These are phyloP conservation scores for Erethizon dorsatum DNA, from an alignment of 2,797 vertebrate species.

Conservation along the genomic window DNA sequence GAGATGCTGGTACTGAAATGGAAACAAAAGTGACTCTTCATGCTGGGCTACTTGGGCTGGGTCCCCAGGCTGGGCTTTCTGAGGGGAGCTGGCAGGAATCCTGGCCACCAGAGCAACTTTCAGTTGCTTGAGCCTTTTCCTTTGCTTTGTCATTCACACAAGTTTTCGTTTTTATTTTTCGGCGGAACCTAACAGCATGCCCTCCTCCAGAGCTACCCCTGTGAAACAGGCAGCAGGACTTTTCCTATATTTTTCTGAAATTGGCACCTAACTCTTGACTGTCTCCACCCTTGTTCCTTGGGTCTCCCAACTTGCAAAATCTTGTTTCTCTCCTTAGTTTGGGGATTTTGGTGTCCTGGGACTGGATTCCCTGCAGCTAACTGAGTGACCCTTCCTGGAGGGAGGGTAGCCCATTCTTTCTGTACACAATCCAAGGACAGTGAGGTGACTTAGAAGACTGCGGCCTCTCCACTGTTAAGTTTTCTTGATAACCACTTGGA, in stretches of 20 bases:
- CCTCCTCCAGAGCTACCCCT: background rate
- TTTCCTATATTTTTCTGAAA: background rate
- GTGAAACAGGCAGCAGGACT: background rate
- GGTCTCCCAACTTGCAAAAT: background rate
- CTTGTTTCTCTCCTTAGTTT: background rate
- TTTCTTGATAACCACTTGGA: background rate
- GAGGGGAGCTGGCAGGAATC: background rate
- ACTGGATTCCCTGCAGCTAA: background rate
- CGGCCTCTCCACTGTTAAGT: background rate
- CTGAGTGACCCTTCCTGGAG: background rate
- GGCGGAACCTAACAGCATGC: background rate
- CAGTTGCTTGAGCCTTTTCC: background rate
- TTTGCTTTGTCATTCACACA: background rate
- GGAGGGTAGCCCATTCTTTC: background rate
- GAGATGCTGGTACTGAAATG: slow-evolving; percentile 37
- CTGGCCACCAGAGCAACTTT: background rate
- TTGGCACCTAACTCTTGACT: background rate
- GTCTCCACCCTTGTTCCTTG: background rate
- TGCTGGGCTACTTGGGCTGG: background rate
- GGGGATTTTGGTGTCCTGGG: background rate
- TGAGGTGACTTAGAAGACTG: background rate
- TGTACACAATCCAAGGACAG: background rate
- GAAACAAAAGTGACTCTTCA: background rate
- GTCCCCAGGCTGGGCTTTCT: background rate
- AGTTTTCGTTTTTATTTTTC: background rate